Conservation (phyloP, 2,113 vertebrate species). For the Scomber japonicus region DNA sequence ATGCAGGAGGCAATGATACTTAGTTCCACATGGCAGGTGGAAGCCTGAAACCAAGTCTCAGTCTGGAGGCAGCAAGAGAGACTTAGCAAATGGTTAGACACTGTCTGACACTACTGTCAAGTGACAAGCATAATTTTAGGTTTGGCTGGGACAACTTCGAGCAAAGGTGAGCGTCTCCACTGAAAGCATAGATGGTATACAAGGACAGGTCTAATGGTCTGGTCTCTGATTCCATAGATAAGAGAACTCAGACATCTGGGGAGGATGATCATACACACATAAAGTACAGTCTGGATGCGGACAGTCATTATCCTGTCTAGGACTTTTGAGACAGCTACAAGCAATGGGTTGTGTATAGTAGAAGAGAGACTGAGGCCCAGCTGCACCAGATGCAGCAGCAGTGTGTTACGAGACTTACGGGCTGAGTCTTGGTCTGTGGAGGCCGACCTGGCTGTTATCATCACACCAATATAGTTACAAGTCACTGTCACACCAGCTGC, state of each 20-base stretch:
- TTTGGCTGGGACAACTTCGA: no score
- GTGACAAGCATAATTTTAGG: no score
- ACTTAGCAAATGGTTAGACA: no score
- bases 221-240: constrained; percentile 67
- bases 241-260: constrained; percentile 62
- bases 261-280: constrained; percentile 28
- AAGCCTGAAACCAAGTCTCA: no score
- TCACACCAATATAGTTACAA: constrained; percentile 59
- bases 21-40: no score
- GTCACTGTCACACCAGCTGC: constrained; percentile 46
- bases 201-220: constrained; percentile 43
- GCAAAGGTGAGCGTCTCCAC: no score
- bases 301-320: no score
- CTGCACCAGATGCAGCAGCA: constrained; percentile 67
- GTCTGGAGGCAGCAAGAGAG: no score
- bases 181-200: constrained; percentile 30
- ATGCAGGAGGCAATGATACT: no score
- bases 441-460: constrained; percentile 54
- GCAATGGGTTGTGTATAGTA: constrained; percentile 37
- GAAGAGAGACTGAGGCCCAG: constrained; percentile 56
- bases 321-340: constrained; percentile 3
- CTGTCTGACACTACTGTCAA: no score
- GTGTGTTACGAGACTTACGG: constrained; percentile 62
- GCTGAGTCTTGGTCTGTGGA: constrained; percentile 46
- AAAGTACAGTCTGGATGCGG: constrained; percentile 5